Evolutionary conservation across 2,888 invertebrate genomes (phyloP).

Genomic region (Euzophera pinguis): DNA sequence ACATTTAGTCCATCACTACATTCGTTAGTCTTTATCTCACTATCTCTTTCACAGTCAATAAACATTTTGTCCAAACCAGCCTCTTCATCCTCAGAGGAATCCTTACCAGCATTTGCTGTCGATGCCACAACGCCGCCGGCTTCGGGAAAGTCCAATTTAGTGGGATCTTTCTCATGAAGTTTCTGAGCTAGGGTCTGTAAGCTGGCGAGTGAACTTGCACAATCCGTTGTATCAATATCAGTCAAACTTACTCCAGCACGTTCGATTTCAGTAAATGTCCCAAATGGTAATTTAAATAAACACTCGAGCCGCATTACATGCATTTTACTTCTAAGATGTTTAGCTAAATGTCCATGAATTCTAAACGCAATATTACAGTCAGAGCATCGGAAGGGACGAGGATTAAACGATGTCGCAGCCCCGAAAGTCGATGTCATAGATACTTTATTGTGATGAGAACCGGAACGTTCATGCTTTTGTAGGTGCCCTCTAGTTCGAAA

Average conservation of each 20-base stretch:
- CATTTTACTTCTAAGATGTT: slow-evolving; percentile 97
- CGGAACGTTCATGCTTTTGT: slow-evolving; percentile 95
- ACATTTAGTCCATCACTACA: slow-evolving; percentile 63
- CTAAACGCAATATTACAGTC: slow-evolving; percentile 98
- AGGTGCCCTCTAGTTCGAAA: slow-evolving; percentile 94
- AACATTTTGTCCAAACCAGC: slow-evolving; percentile 47
- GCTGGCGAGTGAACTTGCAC: slow-evolving; percentile 95
- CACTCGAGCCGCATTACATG: slow-evolving; percentile 97
- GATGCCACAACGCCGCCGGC: slow-evolving; percentile 52
- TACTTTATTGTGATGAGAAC: slow-evolving; percentile 95
- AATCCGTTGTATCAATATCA: slow-evolving; percentile 97
- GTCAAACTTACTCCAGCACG: slow-evolving; percentile 93
- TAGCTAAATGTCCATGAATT: slow-evolving; percentile 97
- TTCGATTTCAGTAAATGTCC: slow-evolving; percentile 96
- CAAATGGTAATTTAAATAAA: slow-evolving; percentile 94
- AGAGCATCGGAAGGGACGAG: slow-evolving; percentile 96
- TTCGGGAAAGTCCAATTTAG: slow-evolving; percentile 84
- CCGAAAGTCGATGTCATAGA: slow-evolving; percentile 93
- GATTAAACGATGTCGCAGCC: slow-evolving; percentile 92
- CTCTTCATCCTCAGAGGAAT: slow-evolving; percentile 80
- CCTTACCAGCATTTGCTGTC: slow-evolving; percentile 58
- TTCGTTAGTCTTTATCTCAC: slow-evolving; percentile 66
- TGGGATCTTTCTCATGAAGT: slow-evolving; percentile 89
- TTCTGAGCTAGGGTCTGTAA: slow-evolving; percentile 89
- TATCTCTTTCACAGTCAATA: slow-evolving; percentile 67